phyloP scores from a whole-genome alignment of 2,797 vertebrate species.

The Remorina albescens region DNA sequence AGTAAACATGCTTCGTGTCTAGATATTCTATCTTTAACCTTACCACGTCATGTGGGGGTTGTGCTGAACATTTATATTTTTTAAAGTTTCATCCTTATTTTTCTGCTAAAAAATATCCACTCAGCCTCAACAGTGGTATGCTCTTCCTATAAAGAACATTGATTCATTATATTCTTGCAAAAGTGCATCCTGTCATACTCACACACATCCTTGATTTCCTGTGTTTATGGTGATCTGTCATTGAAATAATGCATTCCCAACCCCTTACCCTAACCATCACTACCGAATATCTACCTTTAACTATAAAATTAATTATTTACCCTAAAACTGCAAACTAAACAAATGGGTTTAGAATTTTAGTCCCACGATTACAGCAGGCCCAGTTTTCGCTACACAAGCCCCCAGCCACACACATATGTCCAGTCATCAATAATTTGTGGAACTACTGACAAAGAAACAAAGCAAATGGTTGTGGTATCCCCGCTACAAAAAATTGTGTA shows the following conservation, averaged over 20 bases:
- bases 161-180: conserved; percentile 1
- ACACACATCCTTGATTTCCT: not conserved
- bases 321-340: not conserved
- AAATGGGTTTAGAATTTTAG: no score
- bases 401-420: not conserved
- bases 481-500: conserved; percentile 29
- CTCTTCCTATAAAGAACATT: not conserved
- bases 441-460: conserved; percentile 40
- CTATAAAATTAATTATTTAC: not conserved
- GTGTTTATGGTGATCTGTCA: no score
- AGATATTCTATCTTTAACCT: conserved; percentile 12
- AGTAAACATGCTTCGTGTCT: not conserved
- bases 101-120: conserved; percentile 9
- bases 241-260: no score
- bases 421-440: conserved; percentile 24
- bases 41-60: conserved; percentile 4
- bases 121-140: not conserved
- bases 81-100: conserved; percentile 22
- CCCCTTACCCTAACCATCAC: not conserved
- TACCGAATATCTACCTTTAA: not conserved
- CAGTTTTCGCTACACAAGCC: not conserved
- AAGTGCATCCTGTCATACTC: not conserved
- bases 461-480: conserved; percentile 15
- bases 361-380: not conserved
- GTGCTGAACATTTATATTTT: conserved; percentile 8